Base-by-base conservation (phyloP, 2,113 vertebrate species). In the Proteles cristata region DNA sequence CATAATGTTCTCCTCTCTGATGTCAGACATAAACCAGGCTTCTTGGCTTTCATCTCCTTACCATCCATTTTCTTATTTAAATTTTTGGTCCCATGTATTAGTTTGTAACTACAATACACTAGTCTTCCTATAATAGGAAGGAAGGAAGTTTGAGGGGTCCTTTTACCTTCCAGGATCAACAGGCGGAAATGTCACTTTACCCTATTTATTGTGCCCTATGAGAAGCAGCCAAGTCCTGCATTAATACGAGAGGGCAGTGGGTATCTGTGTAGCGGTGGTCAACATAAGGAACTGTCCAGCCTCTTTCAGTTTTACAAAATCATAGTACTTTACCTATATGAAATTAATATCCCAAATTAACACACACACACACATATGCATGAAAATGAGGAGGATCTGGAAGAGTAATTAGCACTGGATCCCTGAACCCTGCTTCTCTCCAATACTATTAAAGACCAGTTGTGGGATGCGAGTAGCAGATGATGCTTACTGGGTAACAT, bases 41-140 rank as follows among this genome's bases (percentile, higher is more conserved):
- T 88, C 79, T 66, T 35, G 76, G 63, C 84, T 92, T 82, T 39
- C 19, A 43, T 63, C 26, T 87, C 58, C 53, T 85, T 43, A 74
- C 43, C 50, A 88, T 33, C 26, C 17, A 81, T 50, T 97, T 93
- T 76, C 61, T 85, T 85, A 69, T 61, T 81, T 89, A 84, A 79
- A 87, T 45, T 74, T 89, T 65, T 88, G 68, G 33, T 48, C 23
- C 68, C 33, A 58, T 90, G 74, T 81, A n/a, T 81, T 76, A 50
- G 25, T 88, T 25, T 93, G 11, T 26, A 83, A 19, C 7, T 50
- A 82, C 8, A 19, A 90, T 33, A 14, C 15, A 65, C 4, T 39
- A 35, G 31, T 58, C 26, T 61, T 65, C 10, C 68, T 66, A 0
- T n/a, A 88, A 69, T 48, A 65, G 35, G 63, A 87, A 94, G 79